Evolutionary conservation across 2,113 vertebrate genomes (phyloP).

Genomic region (Cathartes aura): DNA sequence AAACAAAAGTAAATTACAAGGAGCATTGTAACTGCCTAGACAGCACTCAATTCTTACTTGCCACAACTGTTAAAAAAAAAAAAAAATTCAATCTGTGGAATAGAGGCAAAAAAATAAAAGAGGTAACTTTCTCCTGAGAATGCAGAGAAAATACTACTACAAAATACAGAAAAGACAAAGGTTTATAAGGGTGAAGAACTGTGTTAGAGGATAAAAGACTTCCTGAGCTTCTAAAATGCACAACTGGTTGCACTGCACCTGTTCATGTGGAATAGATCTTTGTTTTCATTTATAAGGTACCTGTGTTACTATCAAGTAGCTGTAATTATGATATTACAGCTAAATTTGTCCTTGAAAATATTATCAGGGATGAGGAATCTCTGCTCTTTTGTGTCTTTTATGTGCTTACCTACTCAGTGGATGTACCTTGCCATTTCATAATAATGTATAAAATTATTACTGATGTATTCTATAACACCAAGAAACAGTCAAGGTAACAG

Average conservation of each 20-base stretch:
- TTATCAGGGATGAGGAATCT: background rate
- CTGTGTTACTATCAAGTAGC: background rate
- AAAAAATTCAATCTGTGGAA: background rate
- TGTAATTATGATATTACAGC: background rate
- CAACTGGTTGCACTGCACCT: background rate
- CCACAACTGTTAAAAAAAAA: background rate
- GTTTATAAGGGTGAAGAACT: background rate
- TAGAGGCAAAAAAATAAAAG: background rate
- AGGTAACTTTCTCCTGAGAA: background rate
- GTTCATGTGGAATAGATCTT: background rate
- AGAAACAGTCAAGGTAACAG: background rate
- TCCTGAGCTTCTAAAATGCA: background rate
- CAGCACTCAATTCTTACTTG: background rate
- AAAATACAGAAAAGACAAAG: background rate
- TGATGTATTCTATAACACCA: background rate
- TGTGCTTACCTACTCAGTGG: background rate
- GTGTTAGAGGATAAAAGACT: background rate
- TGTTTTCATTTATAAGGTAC: background rate
- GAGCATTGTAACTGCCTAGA: background rate
- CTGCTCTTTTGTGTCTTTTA: background rate
- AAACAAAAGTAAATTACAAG: constrained; percentile 23
- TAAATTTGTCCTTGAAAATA: background rate
- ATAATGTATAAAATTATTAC: background rate
- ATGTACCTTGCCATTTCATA: background rate
- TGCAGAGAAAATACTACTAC: background rate